Percentiles rank a stretch among this genome's conserved stretches.
Evolutionary conservation across 2,113 vertebrate species (phyloP).

Genomic region (Micronisus gabar): DNA sequence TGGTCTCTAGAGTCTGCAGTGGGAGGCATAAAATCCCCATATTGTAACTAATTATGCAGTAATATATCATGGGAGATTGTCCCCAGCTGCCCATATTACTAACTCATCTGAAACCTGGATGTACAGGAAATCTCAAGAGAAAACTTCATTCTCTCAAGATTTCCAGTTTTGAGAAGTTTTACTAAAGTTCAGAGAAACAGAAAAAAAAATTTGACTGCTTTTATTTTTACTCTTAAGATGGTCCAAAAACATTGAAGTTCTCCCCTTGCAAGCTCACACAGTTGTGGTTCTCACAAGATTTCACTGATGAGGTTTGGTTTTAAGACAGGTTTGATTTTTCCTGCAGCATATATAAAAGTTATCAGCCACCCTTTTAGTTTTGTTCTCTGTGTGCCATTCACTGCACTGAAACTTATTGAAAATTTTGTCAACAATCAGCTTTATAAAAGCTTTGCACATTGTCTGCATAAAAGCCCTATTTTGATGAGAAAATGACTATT

Average conservation of each 20-base stretch:
- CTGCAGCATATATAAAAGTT: background rate
- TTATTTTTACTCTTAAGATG: background rate
- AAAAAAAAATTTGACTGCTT: background rate
- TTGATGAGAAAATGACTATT: conserved; percentile 78
- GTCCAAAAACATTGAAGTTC: background rate
- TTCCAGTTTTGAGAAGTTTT: conserved; percentile 24
- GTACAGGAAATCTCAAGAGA: conserved; percentile 46
- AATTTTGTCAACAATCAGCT: conserved; percentile 60
- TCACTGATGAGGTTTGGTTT: background rate
- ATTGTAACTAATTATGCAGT: conserved; percentile 53
- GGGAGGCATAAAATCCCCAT: conserved; percentile 57
- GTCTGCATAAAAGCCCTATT: conserved; percentile 73
- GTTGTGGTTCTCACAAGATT: background rate
- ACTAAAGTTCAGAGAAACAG: background rate
- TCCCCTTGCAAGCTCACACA: background rate
- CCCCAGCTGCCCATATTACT: conserved; percentile 43
- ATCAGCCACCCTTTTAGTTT: background rate
- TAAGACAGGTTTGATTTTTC: background rate
- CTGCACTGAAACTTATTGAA: conserved; percentile 49
- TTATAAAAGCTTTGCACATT: conserved; percentile 57
- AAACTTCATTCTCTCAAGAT: background rate
- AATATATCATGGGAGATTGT: conserved; percentile 38
- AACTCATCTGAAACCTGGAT: conserved; percentile 50
- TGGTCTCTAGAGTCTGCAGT: conserved; percentile 45
- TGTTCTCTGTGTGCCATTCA: background rate